phyloP scores from a whole-genome alignment of 2,888 invertebrate genomes.

The Beris chalybata region DNA sequence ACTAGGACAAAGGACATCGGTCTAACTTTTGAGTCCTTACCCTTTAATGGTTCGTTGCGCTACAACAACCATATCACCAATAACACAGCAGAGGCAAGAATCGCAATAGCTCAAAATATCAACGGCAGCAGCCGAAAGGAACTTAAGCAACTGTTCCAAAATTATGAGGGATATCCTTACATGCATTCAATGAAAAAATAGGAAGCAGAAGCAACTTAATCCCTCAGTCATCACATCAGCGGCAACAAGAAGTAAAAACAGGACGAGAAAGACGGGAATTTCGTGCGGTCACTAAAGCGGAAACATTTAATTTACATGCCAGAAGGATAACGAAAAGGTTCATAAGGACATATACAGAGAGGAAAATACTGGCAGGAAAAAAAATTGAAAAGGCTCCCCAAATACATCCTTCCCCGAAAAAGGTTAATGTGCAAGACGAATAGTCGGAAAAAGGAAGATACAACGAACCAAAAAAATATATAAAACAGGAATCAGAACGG shows the following conservation, averaged over 20 bases:
- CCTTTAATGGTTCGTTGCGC: constrained; percentile 18
- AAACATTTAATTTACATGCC: constrained; percentile 37
- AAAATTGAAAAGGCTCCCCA: background rate
- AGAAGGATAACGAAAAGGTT: constrained; percentile 22
- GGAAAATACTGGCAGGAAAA: background rate
- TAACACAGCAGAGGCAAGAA: background rate
- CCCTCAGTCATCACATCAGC: constrained; percentile 1
- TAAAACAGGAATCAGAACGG: background rate
- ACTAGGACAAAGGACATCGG: constrained; percentile 16
- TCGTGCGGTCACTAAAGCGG: constrained; percentile 34
- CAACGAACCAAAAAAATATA: constrained; percentile 10
- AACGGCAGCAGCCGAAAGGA: background rate
- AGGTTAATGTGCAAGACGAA: constrained; percentile 18
- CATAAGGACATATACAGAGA: constrained; percentile 13
- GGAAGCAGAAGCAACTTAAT: background rate
- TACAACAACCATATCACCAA: constrained; percentile 2
- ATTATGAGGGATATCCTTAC: background rate
- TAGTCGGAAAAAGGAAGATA: constrained; percentile 3
- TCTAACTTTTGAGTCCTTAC: constrained; percentile 11
- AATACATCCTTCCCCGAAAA: constrained; percentile 5
- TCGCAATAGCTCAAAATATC: background rate
- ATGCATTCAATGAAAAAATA: background rate
- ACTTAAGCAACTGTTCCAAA: background rate
- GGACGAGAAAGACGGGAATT: background rate
- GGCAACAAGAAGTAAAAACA: constrained; percentile 1